phyloP scores from a whole-genome alignment of 2,888 invertebrate genomes.

The Acleris literana region DNA sequence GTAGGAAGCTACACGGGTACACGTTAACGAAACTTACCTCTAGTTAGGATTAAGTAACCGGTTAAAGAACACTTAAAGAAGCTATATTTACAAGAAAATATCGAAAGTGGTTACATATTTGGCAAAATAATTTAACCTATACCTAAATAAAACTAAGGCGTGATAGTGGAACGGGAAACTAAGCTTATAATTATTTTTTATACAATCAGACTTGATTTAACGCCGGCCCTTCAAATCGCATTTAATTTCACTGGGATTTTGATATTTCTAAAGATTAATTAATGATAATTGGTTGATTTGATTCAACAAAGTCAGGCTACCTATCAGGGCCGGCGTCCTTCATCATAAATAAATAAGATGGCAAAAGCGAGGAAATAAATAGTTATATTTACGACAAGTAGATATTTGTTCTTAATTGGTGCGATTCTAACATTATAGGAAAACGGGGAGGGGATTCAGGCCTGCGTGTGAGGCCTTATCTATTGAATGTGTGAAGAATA shows the following conservation, averaged over 20 bases:
- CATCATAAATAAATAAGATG: conserved; percentile 34
- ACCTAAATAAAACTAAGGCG: conserved; percentile 55
- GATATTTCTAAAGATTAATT: not conserved
- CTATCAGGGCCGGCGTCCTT: conserved; percentile 17
- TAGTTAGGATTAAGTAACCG: conserved; percentile 52
- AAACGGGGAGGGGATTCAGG: conserved; percentile 16
- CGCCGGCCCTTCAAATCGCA: conserved; percentile 44
- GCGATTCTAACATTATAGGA: conserved; percentile 24
- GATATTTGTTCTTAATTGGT: conserved; percentile 30
- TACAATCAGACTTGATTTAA: conserved; percentile 52
- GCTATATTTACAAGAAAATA: conserved; percentile 72
- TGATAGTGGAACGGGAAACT: conserved; percentile 43
- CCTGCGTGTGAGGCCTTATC: conserved; percentile 4
- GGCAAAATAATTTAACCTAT: conserved; percentile 76
- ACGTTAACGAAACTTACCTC: conserved; percentile 41
- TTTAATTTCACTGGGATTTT: conserved; percentile 30
- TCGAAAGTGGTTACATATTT: conserved; percentile 69
- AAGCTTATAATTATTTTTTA: conserved; percentile 42
- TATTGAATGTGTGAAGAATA: conserved; percentile 21
- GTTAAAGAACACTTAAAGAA: conserved; percentile 52
- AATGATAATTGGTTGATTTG: conserved; percentile 37
- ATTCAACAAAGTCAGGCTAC: conserved; percentile 35
- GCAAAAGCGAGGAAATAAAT: conserved; percentile 34
- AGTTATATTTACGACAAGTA: conserved; percentile 16
- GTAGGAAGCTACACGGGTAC: conserved; percentile 1